Conservation (phyloP, 2,797 vertebrate genomes). For the Phrynocephalus guinanensis region DNA sequence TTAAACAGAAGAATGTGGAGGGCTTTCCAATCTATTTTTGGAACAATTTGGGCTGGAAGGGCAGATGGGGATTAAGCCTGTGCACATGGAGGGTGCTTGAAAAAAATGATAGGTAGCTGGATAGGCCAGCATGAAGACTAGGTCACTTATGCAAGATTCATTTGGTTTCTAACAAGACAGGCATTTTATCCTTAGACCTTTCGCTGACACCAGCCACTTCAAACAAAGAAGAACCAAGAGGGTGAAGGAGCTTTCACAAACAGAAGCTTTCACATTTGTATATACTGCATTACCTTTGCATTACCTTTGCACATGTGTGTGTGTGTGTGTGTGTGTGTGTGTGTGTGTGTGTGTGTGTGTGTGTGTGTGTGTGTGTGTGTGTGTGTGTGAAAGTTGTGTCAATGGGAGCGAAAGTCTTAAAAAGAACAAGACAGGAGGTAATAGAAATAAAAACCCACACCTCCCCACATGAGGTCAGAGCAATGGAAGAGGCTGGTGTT, state of each 20-base stretch:
- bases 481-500: neutral
- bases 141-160: neutral
- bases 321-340: too few relatives aligned
- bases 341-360: too few relatives aligned
- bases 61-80: neutral
- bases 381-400: neutral
- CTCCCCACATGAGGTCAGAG: neutral
- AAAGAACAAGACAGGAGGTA: neutral
- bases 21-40: neutral
- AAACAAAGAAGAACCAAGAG: neutral
- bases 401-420: too few relatives aligned
- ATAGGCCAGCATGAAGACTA: neutral
- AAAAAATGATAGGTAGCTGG: too few relatives aligned
- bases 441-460: neutral
- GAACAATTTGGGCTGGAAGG: neutral
- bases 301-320: too few relatives aligned
- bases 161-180: neutral
- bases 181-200: neutral
- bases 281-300: too few relatives aligned
- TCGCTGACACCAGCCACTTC: neutral
- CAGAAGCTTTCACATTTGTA: too few relatives aligned
- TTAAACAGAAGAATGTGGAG: neutral
- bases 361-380: neutral
- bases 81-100: neutral
- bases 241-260: too few relatives aligned